These are phyloP conservation scores for Drosophila pandora DNA, from an alignment of 1,140 invertebrate genomes.

Conservation along the genomic window DNA sequence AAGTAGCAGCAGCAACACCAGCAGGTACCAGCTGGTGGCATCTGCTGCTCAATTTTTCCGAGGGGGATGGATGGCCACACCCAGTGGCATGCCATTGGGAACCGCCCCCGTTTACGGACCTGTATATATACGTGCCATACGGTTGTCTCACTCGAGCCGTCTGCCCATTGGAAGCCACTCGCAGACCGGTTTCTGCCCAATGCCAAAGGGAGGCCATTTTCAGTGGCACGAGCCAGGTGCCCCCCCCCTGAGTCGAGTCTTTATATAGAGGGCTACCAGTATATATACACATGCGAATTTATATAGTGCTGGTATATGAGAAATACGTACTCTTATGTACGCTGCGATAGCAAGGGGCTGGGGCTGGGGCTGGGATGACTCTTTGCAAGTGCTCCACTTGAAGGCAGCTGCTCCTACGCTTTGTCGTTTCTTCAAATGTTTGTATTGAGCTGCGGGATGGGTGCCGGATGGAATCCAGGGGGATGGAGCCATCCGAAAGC, in stretches of 20 bases:
- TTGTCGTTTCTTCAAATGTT: slow-evolving; percentile 72
- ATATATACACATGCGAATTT: slow-evolving; percentile 10
- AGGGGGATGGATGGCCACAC: slow-evolving; percentile 52
- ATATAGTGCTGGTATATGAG: slow-evolving; percentile 23
- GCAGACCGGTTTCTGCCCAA: slow-evolving; percentile 66
- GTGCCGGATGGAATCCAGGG: not conserved
- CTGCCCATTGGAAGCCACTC: slow-evolving; percentile 43
- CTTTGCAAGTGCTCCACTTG: slow-evolving; percentile 64
- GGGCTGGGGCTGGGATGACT: slow-evolving; percentile 30
- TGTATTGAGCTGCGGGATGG: slow-evolving; percentile 57
- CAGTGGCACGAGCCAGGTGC: slow-evolving; percentile 27
- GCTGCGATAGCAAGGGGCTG: not conserved
- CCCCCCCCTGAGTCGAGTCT: no score
- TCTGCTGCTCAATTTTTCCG: slow-evolving; percentile 2
- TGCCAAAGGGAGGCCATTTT: slow-evolving; percentile 54
- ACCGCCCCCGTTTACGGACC: slow-evolving; percentile 44
- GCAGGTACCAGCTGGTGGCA: slow-evolving; percentile 65
- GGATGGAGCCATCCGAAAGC: slow-evolving; percentile 16
- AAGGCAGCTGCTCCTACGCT: slow-evolving; percentile 66
- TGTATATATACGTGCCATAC: slow-evolving; percentile 62
- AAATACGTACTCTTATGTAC: slow-evolving; percentile 18
- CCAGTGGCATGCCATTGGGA: slow-evolving; percentile 35
- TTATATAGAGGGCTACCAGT: not conserved
- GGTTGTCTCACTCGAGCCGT: slow-evolving; percentile 55
- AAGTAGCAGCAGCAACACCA: slow-evolving; percentile 18